Evolutionary conservation across 1,140 invertebrate genomes (phyloP).

Genomic region (Calephelis virginiensis): DNA sequence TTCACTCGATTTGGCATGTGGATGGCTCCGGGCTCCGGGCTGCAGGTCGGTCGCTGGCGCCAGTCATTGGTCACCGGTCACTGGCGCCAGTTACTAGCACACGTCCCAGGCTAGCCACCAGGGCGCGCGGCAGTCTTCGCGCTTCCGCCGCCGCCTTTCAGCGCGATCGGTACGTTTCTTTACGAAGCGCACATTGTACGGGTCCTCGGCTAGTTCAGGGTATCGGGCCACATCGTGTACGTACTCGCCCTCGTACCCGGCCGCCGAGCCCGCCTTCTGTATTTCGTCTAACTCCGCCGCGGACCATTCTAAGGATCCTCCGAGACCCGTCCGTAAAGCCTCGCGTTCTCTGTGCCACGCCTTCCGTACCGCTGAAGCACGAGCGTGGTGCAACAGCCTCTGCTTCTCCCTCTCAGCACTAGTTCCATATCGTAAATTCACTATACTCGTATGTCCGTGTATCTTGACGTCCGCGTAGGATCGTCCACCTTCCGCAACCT

Average conservation of each 20-base stretch:
- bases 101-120: slow-evolving; percentile 69
- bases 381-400: slow-evolving; percentile 92
- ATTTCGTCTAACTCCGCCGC: slow-evolving; percentile 92
- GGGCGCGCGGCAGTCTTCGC: slow-evolving; percentile 56
- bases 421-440: slow-evolving; percentile 93
- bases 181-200: slow-evolving; percentile 94
- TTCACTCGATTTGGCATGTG: slow-evolving; percentile 73
- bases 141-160: slow-evolving; percentile 82
- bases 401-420: slow-evolving; percentile 92
- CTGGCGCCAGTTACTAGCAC: slow-evolving; percentile 65
- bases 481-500: slow-evolving; percentile 85
- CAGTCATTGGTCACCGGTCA: neutral
- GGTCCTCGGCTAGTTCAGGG: slow-evolving; percentile 96
- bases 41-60: neutral
- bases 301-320: slow-evolving; percentile 86
- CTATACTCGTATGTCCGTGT: slow-evolving; percentile 88
- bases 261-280: slow-evolving; percentile 88
- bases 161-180: slow-evolving; percentile 85
- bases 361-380: slow-evolving; percentile 89
- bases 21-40: slow-evolving; percentile 41
- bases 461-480: slow-evolving; percentile 91
- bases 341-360: slow-evolving; percentile 96
- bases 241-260: slow-evolving; percentile 93
- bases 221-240: slow-evolving; percentile 92
- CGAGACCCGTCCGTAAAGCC: slow-evolving; percentile 86